Conservation (phyloP, 92 coral and sea anemone genomes). For the Desmophyllum pertusum region DNA sequence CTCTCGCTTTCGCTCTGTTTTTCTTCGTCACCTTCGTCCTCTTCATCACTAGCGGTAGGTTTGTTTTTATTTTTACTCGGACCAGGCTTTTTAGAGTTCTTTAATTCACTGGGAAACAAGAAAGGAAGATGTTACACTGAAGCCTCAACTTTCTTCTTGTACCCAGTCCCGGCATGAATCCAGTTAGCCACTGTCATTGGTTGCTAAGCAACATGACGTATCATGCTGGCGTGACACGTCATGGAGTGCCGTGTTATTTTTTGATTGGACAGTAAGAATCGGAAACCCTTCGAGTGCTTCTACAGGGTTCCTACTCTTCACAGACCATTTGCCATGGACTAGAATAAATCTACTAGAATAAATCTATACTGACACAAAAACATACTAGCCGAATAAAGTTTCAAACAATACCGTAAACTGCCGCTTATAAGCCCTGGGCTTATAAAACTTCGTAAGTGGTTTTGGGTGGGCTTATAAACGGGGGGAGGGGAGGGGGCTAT, state of each 20-base stretch:
- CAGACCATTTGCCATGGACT: no score
- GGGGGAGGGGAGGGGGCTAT: no score
- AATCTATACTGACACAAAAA: no score
- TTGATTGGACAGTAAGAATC: neutral
- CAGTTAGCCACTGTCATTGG: neutral
- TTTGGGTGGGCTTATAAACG: no score
- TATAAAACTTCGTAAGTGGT: no score
- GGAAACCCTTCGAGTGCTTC: neutral
- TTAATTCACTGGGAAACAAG: constrained; percentile 49
- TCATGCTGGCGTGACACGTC: neutral
- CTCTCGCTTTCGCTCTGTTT: constrained; percentile 13
- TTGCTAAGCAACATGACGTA: neutral
- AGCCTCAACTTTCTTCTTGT: neutral
- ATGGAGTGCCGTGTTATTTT: no score
- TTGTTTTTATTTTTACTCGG: constrained; percentile 57
- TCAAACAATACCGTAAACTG: no score
- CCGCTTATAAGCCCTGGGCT: no score
- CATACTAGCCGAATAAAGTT: no score
- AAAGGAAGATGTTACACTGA: neutral
- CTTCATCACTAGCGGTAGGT: constrained; percentile 40
- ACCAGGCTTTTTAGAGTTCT: constrained; percentile 37
- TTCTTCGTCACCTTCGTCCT: constrained; percentile 46
- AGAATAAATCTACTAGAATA: no score
- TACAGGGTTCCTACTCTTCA: neutral
- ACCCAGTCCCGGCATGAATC: neutral